Conservation (phyloP, 2,797 vertebrate genomes). For the Nannoperca obscura region DNA sequence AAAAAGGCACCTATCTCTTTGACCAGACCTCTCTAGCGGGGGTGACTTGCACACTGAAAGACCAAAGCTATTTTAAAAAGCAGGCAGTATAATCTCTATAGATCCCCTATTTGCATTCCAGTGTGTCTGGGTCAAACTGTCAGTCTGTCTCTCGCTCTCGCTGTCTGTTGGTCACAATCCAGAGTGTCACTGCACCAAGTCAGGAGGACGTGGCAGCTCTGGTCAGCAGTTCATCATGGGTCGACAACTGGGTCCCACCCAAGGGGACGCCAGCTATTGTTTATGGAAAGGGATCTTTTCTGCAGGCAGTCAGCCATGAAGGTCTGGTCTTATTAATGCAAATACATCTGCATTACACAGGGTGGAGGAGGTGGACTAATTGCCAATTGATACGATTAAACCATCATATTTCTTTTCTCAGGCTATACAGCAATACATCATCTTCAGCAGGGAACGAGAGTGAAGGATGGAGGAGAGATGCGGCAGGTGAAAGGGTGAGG, state of each 20-base stretch:
- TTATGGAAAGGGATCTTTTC: constrained; percentile 65
- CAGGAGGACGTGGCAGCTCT: constrained; percentile 77
- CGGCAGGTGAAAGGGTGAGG: constrained; percentile 58
- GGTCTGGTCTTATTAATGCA: constrained; percentile 69
- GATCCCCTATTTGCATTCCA: constrained; percentile 78
- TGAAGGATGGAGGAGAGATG: constrained; percentile 42
- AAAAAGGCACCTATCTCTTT: constrained; percentile 54
- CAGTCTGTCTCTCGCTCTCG: constrained; percentile 62
- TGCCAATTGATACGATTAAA: constrained; percentile 43
- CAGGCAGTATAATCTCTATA: constrained; percentile 64
- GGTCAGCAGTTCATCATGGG: constrained; percentile 79
- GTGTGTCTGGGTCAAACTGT: constrained; percentile 73
- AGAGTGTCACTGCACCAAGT: constrained; percentile 61
- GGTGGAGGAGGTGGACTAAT: constrained; percentile 43
- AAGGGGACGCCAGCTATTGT: constrained; percentile 60
- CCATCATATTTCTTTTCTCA: constrained; percentile 1
- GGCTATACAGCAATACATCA: constrained; percentile 29
- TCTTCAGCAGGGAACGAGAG: constrained; percentile 11
- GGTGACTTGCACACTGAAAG: constrained; percentile 43
- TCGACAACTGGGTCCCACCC: constrained; percentile 73
- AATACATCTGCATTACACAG: constrained; percentile 57
- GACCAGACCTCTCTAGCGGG: constrained; percentile 48
- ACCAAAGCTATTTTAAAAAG: constrained; percentile 58
- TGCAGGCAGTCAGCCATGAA: constrained; percentile 62
- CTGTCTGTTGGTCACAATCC: constrained; percentile 68